These are phyloP conservation scores for Pristionchus arcanus DNA, from an alignment of 2,888 invertebrate species.

Conservation along the genomic window DNA sequence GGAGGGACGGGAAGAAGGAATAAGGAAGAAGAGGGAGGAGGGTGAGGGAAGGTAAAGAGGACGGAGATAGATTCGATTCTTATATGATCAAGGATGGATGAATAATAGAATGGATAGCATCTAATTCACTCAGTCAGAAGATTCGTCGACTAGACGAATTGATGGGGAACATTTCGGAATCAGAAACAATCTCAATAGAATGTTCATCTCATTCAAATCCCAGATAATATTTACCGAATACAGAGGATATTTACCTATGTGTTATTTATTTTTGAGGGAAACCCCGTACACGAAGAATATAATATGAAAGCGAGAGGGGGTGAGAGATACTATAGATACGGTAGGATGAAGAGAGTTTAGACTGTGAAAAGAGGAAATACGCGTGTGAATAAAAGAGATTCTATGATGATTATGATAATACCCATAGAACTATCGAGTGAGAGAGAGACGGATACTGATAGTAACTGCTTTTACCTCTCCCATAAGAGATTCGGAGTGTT, in stretches of 20 bases:
- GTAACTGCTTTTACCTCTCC: not conserved
- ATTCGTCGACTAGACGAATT: not conserved
- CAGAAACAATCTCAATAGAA: not conserved
- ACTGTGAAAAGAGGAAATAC: not conserved
- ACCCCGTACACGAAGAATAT: not conserved
- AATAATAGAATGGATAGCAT: not conserved
- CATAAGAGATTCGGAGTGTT: not conserved
- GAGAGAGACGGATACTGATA: not conserved
- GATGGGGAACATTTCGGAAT: not conserved
- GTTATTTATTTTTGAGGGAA: too few relatives aligned
- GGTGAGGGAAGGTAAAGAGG: not conserved
- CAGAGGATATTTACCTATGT: too few relatives aligned
- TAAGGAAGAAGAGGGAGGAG: not conserved
- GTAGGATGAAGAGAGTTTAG: conserved; percentile 5
- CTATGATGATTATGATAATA: conserved; percentile 34
- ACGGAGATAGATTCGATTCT: not conserved
- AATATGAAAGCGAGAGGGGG: not conserved
- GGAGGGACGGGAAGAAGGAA: not conserved
- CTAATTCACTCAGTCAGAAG: not conserved
- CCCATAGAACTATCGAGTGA: not conserved
- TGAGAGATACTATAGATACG: not conserved
- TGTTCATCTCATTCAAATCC: too few relatives aligned
- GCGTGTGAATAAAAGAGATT: not conserved
- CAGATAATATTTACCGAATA: too few relatives aligned
- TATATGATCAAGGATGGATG: not conserved